Evolutionary conservation across 2,888 invertebrate species (phyloP).

Genomic region (Psylliodes chrysocephalus): DNA sequence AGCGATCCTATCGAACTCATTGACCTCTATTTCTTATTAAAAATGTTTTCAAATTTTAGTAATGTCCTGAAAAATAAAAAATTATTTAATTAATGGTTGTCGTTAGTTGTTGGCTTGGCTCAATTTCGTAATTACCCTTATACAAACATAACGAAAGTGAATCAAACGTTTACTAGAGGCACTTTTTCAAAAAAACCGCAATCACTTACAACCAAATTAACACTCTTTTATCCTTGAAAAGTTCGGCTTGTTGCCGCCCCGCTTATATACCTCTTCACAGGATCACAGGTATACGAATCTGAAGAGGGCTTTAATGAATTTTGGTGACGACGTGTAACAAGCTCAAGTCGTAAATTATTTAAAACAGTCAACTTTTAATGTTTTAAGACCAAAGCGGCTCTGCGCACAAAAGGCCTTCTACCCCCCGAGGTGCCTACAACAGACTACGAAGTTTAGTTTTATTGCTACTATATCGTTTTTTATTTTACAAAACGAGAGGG

Average conservation of each 20-base stretch:
- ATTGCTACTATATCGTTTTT: constrained; percentile 36
- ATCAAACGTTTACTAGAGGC: too few relatives aligned
- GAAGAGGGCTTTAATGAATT: constrained; percentile 38
- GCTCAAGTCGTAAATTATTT: constrained; percentile 48
- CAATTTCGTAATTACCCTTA: too few relatives aligned
- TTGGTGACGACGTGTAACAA: constrained; percentile 51
- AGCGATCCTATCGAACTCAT: too few relatives aligned
- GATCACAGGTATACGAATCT: constrained; percentile 28
- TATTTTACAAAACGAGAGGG: constrained; percentile 15
- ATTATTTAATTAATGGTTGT: too few relatives aligned
- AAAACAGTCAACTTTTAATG: constrained; percentile 52
- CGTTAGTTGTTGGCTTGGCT: too few relatives aligned
- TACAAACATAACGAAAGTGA: too few relatives aligned
- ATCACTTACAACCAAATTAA: too few relatives aligned
- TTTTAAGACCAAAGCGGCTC: constrained; percentile 49
- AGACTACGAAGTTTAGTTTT: constrained; percentile 35
- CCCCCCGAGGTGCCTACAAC: constrained; percentile 39
- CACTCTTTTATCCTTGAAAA: too few relatives aligned
- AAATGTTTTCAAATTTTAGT: too few relatives aligned
- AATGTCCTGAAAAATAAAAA: too few relatives aligned
- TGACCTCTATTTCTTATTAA: too few relatives aligned
- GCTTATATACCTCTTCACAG: constrained; percentile 9
- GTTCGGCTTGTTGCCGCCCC: constrained; percentile 12
- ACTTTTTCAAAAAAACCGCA: too few relatives aligned
- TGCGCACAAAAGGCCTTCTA: constrained; percentile 44